phyloP scores from a whole-genome alignment of 2,113 vertebrate genomes.

The Ophiodon elongatus region DNA sequence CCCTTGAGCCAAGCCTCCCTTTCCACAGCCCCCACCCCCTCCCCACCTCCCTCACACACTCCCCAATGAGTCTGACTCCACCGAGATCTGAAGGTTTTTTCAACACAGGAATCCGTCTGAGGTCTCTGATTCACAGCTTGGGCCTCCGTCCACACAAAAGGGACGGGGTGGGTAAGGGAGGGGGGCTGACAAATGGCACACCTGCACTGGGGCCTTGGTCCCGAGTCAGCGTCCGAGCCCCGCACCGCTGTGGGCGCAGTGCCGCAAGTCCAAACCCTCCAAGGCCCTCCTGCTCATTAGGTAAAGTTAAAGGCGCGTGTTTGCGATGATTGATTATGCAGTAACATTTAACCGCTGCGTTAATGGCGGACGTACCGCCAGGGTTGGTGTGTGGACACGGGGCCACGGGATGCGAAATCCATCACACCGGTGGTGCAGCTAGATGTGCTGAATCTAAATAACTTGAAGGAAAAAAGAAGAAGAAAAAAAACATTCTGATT shows the following conservation, averaged over 20 bases:
- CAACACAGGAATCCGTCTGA: constrained; percentile 65
- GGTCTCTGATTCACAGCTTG: constrained; percentile 63
- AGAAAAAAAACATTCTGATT: constrained; percentile 37
- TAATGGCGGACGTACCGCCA: constrained; percentile 54
- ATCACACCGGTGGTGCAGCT: constrained; percentile 16
- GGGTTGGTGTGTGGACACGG: constrained; percentile 44
- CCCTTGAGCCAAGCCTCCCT: constrained; percentile 29
- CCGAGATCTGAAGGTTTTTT: constrained; percentile 55
- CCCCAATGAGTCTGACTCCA: constrained; percentile 43
- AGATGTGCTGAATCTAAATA: constrained; percentile 24
- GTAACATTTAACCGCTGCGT: constrained; percentile 62
- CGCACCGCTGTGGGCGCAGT: constrained; percentile 19
- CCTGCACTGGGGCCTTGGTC: constrained; percentile 65
- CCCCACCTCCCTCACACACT: too few relatives aligned
- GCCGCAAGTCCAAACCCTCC: constrained; percentile 25
- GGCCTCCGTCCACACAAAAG: constrained; percentile 37
- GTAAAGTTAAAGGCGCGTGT: constrained; percentile 51
- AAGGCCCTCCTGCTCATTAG: constrained; percentile 29
- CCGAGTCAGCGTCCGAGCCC: constrained; percentile 56
- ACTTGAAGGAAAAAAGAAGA: constrained; percentile 7
- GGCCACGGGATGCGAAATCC: constrained; percentile 48
- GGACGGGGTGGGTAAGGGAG: constrained; percentile 32
- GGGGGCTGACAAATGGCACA: constrained; percentile 61
- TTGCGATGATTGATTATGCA: constrained; percentile 59
- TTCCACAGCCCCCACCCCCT: constrained; percentile 11